A percentile compares a stretch with the other conserved stretches of the same genome.
These are phyloP conservation scores for Pimephales promelas DNA, from an alignment of 2,113 vertebrate genomes.

Conservation along the genomic window DNA sequence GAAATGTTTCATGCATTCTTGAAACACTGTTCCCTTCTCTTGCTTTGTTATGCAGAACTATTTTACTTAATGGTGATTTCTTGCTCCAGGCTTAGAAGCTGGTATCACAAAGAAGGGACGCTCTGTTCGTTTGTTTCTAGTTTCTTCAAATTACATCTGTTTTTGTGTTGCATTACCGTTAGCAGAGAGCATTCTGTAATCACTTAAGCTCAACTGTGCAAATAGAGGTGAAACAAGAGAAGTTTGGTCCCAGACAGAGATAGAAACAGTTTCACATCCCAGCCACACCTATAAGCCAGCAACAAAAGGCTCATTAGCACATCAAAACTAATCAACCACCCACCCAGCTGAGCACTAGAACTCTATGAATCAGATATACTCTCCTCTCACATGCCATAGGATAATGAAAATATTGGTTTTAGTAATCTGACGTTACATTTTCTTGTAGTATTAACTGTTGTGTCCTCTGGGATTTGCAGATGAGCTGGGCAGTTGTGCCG, in stretches of 20 bases:
- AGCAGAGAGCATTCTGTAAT: conserved; percentile 41
- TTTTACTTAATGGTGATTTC: conserved; percentile 13
- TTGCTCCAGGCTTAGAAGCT: conserved; percentile 7
- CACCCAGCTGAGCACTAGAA: conserved; percentile 37
- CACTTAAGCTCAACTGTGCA: conserved; percentile 36
- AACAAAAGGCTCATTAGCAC: conserved; percentile 61
- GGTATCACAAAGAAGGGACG: not conserved
- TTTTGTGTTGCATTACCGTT: conserved; percentile 44
- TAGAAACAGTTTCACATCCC: conserved; percentile 51
- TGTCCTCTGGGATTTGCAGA: conserved; percentile 74
- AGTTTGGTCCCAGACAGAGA: conserved; percentile 32
- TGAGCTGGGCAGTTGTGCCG: conserved; percentile 82
- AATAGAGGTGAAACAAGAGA: conserved; percentile 43
- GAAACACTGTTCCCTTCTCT: conserved; percentile 2
- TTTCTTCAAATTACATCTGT: conserved; percentile 8
- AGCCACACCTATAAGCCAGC: conserved; percentile 57
- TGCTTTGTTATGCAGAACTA: not conserved
- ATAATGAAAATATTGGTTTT: not conserved
- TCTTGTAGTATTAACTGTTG: conserved; percentile 30
- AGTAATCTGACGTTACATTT: not conserved
- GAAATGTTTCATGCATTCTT: not conserved
- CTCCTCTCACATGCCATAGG: conserved; percentile 1
- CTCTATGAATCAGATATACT: not conserved
- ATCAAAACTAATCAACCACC: conserved; percentile 54
- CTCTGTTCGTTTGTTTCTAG: conserved; percentile 23